Evolutionary conservation across 2,113 vertebrate species (phyloP).

Genomic region (Pipa parva): DNA sequence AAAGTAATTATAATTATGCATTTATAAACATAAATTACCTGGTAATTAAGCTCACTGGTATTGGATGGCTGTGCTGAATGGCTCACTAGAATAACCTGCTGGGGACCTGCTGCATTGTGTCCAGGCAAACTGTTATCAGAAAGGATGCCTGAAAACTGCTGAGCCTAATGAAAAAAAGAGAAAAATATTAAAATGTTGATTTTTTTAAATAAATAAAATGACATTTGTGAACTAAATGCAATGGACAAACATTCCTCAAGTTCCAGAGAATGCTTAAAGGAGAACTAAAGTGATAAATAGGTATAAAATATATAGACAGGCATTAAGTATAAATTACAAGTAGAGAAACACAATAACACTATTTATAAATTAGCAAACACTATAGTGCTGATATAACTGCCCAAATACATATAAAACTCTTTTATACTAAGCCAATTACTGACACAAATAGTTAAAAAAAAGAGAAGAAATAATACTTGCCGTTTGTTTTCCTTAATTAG

Average conservation of each 20-base stretch:
- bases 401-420: too few species aligned
- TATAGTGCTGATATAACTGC: too few species aligned
- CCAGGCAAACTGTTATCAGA: constrained; percentile 72
- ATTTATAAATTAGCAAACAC: too few species aligned
- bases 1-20: too few species aligned
- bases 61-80: constrained; percentile 65
- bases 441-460: too few species aligned
- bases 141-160: constrained; percentile 82
- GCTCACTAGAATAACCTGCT: constrained; percentile 90
- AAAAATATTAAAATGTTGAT: neutral
- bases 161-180: constrained; percentile 61
- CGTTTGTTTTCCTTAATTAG: too few species aligned
- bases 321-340: neutral
- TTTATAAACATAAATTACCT: constrained; percentile 19
- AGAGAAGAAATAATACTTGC: too few species aligned
- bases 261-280: too few species aligned
- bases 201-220: neutral
- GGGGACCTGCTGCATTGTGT: constrained; percentile 62
- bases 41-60: constrained; percentile 21
- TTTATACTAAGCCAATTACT: too few species aligned
- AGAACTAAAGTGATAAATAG: too few species aligned
- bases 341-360: neutral
- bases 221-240: neutral
- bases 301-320: too few species aligned
- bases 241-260: too few species aligned